Evolutionary conservation across 2,888 invertebrate species (phyloP).

Genomic region (Biston stratarius): DNA sequence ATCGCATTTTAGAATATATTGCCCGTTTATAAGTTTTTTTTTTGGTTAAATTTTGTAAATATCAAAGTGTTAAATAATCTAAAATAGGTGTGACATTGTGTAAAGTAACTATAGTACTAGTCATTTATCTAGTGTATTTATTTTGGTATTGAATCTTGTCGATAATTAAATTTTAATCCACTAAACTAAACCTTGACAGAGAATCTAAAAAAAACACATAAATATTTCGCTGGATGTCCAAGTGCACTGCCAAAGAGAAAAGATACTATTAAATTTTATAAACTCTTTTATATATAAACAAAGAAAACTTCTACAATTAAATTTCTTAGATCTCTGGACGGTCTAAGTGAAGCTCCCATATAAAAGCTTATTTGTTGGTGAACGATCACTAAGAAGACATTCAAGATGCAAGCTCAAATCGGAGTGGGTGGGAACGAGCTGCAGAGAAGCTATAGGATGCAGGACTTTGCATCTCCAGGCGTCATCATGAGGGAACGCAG

Average conservation of each 20-base stretch:
- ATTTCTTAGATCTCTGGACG: no score
- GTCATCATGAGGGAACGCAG: constrained; percentile 90
- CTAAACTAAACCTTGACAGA: constrained; percentile 20
- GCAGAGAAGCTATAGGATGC: constrained; percentile 84
- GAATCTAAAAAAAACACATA: constrained; percentile 26
- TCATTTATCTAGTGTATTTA: constrained; percentile 86
- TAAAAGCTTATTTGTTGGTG: neutral
- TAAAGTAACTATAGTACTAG: constrained; percentile 81
- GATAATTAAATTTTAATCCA: constrained; percentile 27
- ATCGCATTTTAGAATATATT: constrained; percentile 76
- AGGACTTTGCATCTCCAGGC: constrained; percentile 84
- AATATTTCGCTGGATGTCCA: constrained; percentile 51
- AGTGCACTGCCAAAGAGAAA: constrained; percentile 71
- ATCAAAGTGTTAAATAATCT: constrained; percentile 52
- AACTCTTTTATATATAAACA: constrained; percentile 2
- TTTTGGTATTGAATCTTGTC: constrained; percentile 54
- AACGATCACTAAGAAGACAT: constrained; percentile 43
- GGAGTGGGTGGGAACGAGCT: constrained; percentile 77
- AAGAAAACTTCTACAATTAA: constrained; percentile 22
- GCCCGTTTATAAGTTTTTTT: constrained; percentile 65
- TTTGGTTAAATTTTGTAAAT: constrained; percentile 57
- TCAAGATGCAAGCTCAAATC: constrained; percentile 80
- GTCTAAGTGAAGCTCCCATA: no score
- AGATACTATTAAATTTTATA: constrained; percentile 5
- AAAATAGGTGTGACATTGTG: constrained; percentile 66